A percentile compares a stretch with the other conserved stretches of the same genome.
These are phyloP conservation scores for Vulpes ferrilata DNA, from an alignment of 2,113 vertebrate species.

Conservation along the genomic window DNA sequence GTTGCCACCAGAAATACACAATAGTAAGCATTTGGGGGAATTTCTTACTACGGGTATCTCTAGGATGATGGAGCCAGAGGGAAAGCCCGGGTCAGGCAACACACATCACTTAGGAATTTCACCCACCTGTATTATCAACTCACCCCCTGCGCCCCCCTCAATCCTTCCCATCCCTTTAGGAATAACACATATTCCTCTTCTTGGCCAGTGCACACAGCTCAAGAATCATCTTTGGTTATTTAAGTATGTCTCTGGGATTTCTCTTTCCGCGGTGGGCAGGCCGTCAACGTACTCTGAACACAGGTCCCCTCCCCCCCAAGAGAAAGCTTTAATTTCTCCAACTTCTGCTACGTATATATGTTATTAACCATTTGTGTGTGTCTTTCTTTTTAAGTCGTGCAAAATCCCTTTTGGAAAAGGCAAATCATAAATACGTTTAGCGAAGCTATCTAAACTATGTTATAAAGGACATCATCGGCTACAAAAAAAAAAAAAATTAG, in stretches of 20 bases:
- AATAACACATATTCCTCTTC: background rate
- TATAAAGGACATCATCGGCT: background rate
- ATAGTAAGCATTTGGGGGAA: background rate
- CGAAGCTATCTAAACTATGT: background rate
- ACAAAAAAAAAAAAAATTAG: background rate
- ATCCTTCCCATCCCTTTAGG: background rate
- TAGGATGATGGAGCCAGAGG: background rate
- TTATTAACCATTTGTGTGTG: background rate
- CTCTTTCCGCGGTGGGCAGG: background rate
- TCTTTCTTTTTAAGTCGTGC: background rate
- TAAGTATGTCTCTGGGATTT: background rate
- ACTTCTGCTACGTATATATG: background rate
- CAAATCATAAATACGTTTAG: background rate
- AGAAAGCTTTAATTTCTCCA: background rate
- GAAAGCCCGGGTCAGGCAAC: background rate
- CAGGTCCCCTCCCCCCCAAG: background rate
- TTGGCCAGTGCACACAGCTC: background rate
- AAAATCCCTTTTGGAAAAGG: background rate
- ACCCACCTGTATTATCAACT: background rate
- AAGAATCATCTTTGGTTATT: background rate
- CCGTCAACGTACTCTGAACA: background rate
- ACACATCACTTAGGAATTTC: background rate
- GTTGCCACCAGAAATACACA: background rate
- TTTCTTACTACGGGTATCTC: background rate
- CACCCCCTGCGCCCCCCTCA: background rate